These are phyloP conservation scores for Drosophila punjabiensis DNA, from an alignment of 1,140 invertebrate genomes.

Conservation along the genomic window DNA sequence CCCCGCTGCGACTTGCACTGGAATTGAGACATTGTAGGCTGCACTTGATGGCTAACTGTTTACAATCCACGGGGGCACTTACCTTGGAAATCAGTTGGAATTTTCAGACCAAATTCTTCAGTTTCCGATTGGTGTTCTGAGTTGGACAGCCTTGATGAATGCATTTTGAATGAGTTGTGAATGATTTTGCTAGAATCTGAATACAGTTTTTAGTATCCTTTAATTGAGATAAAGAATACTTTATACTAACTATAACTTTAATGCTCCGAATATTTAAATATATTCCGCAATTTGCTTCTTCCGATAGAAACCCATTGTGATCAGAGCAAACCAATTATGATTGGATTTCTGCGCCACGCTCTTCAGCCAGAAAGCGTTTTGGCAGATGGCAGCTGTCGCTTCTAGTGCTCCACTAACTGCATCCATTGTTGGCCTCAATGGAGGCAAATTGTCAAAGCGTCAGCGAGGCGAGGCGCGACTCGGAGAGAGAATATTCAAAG, in stretches of 20 bases:
- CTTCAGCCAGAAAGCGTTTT: constrained; percentile 31
- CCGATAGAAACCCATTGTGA: constrained; percentile 30
- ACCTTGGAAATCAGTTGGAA: constrained; percentile 12
- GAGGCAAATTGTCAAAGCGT: constrained; percentile 58
- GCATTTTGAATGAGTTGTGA: not conserved
- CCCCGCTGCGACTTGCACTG: constrained; percentile 51
- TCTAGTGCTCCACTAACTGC: constrained; percentile 33
- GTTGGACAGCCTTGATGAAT: constrained; percentile 21
- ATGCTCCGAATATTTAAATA: not conserved
- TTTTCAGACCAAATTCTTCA: not conserved
- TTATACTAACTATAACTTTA: not conserved
- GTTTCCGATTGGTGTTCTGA: constrained; percentile 24
- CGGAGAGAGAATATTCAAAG: constrained; percentile 70
- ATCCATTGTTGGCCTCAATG: constrained; percentile 52
- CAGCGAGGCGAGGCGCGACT: constrained; percentile 11
- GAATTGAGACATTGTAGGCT: constrained; percentile 75
- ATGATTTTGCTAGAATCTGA: constrained; percentile 5
- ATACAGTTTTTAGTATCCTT: not conserved
- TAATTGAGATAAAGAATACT: not conserved
- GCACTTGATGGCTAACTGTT: constrained; percentile 47
- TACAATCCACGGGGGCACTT: constrained; percentile 7
- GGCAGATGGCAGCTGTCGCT: constrained; percentile 35
- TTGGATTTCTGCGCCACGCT: constrained; percentile 5
- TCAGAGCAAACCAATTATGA: constrained; percentile 42
- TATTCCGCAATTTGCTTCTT: not conserved